Conservation (phyloP, 2,797 vertebrate genomes). For the Sardinella longiceps region DNA sequence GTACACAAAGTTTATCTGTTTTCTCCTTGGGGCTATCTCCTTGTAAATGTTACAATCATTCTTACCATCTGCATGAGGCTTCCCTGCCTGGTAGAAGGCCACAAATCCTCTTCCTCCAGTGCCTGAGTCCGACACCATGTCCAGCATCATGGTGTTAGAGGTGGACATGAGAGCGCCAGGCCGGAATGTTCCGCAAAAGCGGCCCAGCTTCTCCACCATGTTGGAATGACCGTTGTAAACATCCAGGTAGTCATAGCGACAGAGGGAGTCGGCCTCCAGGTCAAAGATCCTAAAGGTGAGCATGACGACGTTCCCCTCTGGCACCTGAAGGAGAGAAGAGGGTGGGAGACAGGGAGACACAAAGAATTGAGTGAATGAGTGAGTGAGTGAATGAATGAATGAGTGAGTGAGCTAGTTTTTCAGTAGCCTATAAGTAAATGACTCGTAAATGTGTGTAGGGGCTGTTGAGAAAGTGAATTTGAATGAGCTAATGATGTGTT, state of each 20-base stretch:
- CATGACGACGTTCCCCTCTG: conserved; percentile 82
- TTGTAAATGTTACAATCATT: not conserved
- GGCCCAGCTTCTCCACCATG: conserved; percentile 81
- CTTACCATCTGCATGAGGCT: conserved; percentile 77
- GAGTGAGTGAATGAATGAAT: not conserved
- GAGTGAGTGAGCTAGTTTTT: not conserved
- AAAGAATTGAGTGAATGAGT: not conserved
- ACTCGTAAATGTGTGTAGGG: not conserved
- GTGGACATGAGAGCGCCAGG: conserved; percentile 84
- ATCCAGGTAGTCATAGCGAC: conserved; percentile 86
- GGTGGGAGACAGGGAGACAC: not conserved
- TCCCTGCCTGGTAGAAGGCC: conserved; percentile 78
- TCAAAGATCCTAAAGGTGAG: conserved; percentile 88
- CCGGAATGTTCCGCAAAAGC: conserved; percentile 90
- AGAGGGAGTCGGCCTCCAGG: conserved; percentile 84
- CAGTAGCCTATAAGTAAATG: not conserved
- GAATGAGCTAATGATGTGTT: too few relatives aligned
- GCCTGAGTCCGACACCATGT: conserved; percentile 82
- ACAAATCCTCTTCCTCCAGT: conserved; percentile 83
- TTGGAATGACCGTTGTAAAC: conserved; percentile 82
- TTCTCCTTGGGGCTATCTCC: not conserved
- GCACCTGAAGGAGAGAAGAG: conserved; percentile 73
- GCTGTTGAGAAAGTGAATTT: too few relatives aligned
- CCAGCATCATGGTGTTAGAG: conserved; percentile 84
- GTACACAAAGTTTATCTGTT: not conserved